Evolutionary conservation across 2,113 vertebrate genomes (phyloP), one percentile per base, ranked within the genome.

Genomic region (Leptodactylus fuscus): DNA sequence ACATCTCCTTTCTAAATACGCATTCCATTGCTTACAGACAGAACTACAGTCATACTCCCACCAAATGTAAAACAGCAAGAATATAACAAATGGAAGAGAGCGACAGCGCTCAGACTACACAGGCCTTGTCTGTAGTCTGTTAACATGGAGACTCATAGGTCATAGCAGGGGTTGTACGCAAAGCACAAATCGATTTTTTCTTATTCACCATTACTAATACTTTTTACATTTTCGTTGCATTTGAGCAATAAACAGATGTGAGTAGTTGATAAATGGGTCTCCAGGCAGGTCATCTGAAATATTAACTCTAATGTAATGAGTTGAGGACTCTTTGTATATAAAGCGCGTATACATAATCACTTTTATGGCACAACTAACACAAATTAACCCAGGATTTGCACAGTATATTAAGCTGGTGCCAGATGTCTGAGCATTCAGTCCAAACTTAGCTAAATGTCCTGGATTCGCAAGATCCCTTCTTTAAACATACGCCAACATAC

Each of bases 371-470:
- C 22, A 67, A 22, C 13, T 20, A 20, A 22, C 65, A 46, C 55
- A 81, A 81, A 69, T 48, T 32, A 34, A 34, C 22, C 46, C 16
- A 34, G 48, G 9, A 34, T 11, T 51, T 32, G 74, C 24, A 76
- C 46, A 51, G 12, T 51, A 27, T 32, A 49, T 76, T 76, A 32
- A 15, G 36, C 83, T 78, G 83, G 83, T 77, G 74, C 83, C 74
- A 85, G 60, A 67, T 3, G 74, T 85, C 83, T 85, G 83, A 51
- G 11, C 55, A 38, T 20, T 22, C 16, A 36, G 60, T 62, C 58
- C 83, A 85, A 44, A 78, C 36, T 85, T 77, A 85, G 60, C 62
- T 53, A 51, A 85, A 51, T 67, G 46, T 2, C 34, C 34, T 69
- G 65, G 10, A 36, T 38, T 69, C 65, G 38, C 32, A 22, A 69